A percentile compares a stretch with the other conserved stretches of the same genome.
These are phyloP conservation scores for Rhadinocentrus ornatus DNA, from an alignment of 2,797 vertebrate species.

Conservation along the genomic window DNA sequence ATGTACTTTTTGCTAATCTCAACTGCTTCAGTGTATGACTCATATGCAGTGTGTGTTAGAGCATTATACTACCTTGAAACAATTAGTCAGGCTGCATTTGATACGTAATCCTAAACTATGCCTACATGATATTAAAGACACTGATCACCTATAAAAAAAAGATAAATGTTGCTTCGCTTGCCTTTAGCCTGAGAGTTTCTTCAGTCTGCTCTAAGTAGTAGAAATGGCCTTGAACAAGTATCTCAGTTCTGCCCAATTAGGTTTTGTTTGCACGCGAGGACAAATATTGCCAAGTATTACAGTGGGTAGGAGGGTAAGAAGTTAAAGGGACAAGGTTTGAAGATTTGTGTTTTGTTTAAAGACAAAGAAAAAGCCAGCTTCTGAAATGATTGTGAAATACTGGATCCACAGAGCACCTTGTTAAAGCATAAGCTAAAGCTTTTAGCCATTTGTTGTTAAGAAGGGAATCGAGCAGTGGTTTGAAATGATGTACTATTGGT, in stretches of 20 bases:
- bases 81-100: constrained; percentile 52
- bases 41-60: constrained; percentile 53
- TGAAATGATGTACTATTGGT: constrained; percentile 42
- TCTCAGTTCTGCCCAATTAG: constrained; percentile 64
- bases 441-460: constrained; percentile 57
- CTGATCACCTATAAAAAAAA: constrained; percentile 44
- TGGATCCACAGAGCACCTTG: constrained; percentile 64
- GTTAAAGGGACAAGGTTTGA: constrained; percentile 33
- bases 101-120: constrained; percentile 58
- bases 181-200: constrained; percentile 70
- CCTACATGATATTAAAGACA: constrained; percentile 63
- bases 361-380: constrained; percentile 43
- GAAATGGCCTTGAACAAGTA: constrained; percentile 64
- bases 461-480: constrained; percentile 54
- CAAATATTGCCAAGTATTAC: constrained; percentile 65
- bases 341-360: constrained; percentile 38
- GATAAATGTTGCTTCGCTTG: constrained; percentile 76
- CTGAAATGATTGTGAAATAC: constrained; percentile 49
- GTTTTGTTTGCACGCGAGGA: constrained; percentile 75
- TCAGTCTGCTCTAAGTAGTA: constrained; percentile 51
- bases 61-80: constrained; percentile 57
- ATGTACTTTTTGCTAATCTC: constrained; percentile 52
- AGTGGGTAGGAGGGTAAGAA: constrained; percentile 9
- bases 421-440: constrained; percentile 74
- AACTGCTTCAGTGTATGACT: constrained; percentile 55